Conservation (phyloP, 2,888 invertebrate species). For the Cephus pygmeus region DNA sequence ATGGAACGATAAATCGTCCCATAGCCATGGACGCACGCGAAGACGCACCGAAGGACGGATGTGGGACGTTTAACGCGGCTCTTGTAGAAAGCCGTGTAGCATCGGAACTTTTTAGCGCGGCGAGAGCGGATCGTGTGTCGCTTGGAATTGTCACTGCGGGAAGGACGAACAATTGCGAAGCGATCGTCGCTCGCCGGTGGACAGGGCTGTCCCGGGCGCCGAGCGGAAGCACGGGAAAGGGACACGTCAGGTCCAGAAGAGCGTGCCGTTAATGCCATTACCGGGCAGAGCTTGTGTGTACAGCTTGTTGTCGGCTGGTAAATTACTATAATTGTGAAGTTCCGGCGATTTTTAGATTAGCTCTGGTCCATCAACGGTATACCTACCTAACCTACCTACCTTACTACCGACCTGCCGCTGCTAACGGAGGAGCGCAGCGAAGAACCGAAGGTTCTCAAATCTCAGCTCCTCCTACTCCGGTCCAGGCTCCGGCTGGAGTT, state of each 20-base stretch:
- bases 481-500: no score
- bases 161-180: not conserved
- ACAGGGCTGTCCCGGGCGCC: not conserved
- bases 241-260: slow-evolving; percentile 46
- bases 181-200: not conserved
- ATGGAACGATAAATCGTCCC: no score
- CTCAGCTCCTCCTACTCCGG: slow-evolving; percentile 6
- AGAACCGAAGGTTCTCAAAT: slow-evolving; percentile 46
- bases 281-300: slow-evolving; percentile 50
- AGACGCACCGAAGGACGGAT: no score
- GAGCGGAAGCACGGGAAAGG: slow-evolving; percentile 22
- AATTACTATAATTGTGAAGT: slow-evolving; percentile 66
- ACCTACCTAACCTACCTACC: slow-evolving; percentile 38
- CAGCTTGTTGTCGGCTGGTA: slow-evolving; percentile 63
- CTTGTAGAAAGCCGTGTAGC: no score
- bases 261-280: slow-evolving; percentile 47
- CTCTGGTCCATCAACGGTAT: slow-evolving; percentile 63
- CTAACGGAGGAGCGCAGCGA: slow-evolving; percentile 20
- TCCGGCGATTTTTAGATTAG: slow-evolving; percentile 66
- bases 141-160: not conserved
- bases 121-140: not conserved
- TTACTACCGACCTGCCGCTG: slow-evolving; percentile 42
- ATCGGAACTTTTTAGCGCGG: no score
- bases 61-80: no score
- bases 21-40: no score